phyloP scores from a whole-genome alignment of 64 coral and sea anemone species.

The Montipora sp. region DNA sequence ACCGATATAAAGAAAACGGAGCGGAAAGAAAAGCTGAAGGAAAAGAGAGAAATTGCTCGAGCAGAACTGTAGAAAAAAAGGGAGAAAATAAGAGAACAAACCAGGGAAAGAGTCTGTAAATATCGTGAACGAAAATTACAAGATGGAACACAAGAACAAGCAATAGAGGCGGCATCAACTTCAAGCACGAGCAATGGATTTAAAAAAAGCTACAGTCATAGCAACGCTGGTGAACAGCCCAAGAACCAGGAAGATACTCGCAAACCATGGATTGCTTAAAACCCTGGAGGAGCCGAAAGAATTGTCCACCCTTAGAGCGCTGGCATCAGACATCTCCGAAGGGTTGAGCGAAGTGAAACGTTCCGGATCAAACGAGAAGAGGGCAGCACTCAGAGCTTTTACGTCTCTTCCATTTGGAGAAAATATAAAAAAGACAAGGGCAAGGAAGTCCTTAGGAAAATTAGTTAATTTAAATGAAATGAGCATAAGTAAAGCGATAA shows the following conservation, averaged over 20 bases:
- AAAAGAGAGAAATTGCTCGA: neutral
- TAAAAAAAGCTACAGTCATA: neutral
- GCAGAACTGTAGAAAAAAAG: neutral
- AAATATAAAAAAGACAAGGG: conserved; percentile 11
- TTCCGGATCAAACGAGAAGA: conserved; percentile 4
- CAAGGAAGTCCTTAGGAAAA: neutral
- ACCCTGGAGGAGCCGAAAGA: conserved; percentile 6
- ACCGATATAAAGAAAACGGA: neutral
- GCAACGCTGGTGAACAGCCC: conserved; percentile 15
- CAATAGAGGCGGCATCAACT: neutral
- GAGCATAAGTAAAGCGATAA: conserved; percentile 23
- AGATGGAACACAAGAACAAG: neutral
- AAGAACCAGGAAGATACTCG: conserved; percentile 1
- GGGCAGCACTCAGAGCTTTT: neutral
- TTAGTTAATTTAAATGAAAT: conserved; percentile 5
- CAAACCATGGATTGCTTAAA: neutral
- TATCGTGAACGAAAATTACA: conserved; percentile 1
- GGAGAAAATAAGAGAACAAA: conserved; percentile 18
- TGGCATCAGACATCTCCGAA: conserved; percentile 36
- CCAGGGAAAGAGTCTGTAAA: conserved; percentile 12
- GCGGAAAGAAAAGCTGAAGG: neutral
- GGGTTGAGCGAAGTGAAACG: neutral
- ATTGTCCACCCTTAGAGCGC: neutral
- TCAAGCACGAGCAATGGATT: neutral
- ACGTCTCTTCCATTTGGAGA: conserved; percentile 39